Base-by-base conservation (phyloP, 2,888 invertebrate genomes). In the Keiferia lycopersicella region DNA sequence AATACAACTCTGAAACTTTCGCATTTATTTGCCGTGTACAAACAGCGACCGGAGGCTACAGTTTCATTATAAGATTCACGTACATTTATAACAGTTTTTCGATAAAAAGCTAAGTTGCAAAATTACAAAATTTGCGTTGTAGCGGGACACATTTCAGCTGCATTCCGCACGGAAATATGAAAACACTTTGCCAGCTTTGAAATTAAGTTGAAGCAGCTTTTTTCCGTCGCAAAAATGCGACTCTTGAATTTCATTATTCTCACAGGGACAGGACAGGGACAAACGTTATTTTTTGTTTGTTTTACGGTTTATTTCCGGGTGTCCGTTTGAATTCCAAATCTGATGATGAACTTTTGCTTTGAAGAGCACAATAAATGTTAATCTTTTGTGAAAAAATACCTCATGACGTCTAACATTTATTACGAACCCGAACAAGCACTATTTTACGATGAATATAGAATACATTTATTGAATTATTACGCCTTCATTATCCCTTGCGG, bases 141-240 rank as follows among this genome's bases (percentile, higher is more conserved):
- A 56, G 56, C 56, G 8, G 11, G 30, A 56, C 30, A 30, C 30
- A 26, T 30, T 56, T 56, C 56, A 30, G 56, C n/a, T 56, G 56
- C 56, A 56, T 30, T 26, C 56, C 22, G 22, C 14, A 22, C 30
- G 4, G n/a, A 26, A 34, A 56, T 56, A 30, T 56, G 56, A 53
- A 20, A 53, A 53, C 56, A 30, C 56, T 58, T 58, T 34, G 16
- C 14, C 14, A 53, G 26, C 16, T 16, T 53, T 18, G 18, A 53
- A 53, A 53, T 53, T 26, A 53, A 53, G 20, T 26, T 53, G 53
- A 20, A 53, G 14, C 26, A n/a, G 50, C 18, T 18, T 50, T 50
- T 22, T 53, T 26, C 53, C 4, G 57, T 34, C 68, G 66, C 58
- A 66, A 50, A 50, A 18, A 20, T 20, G 50, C 50, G 16, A 10